These are phyloP conservation scores for Plectrocnemia conspersa DNA, from an alignment of 1,140 invertebrate species.

Conservation along the genomic window DNA sequence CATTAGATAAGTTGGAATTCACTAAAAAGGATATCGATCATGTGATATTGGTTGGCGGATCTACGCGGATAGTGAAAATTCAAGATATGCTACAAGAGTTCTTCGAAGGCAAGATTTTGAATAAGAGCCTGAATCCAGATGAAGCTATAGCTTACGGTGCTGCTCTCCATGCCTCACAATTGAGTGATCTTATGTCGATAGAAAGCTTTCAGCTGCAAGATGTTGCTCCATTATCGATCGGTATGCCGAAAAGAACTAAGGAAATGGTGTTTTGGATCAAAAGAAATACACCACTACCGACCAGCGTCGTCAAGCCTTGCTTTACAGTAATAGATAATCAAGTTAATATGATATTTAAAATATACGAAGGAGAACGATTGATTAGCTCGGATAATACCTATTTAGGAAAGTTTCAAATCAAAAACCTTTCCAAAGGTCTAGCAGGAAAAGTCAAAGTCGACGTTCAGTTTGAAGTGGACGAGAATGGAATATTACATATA, in stretches of 20 bases:
- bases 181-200: constrained; percentile 90
- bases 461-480: constrained; percentile 88
- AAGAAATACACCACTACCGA: constrained; percentile 93
- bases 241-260: constrained; percentile 95
- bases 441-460: constrained; percentile 91
- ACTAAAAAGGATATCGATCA: constrained; percentile 89
- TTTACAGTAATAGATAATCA: constrained; percentile 97
- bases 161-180: constrained; percentile 86
- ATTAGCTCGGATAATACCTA: constrained; percentile 92
- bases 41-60: constrained; percentile 95
- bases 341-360: constrained; percentile 85
- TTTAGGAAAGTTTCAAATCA: constrained; percentile 89
- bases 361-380: constrained; percentile 84
- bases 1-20: constrained; percentile 88
- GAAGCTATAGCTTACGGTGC: constrained; percentile 90
- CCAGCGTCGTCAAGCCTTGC: constrained; percentile 93
- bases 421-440: constrained; percentile 91
- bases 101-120: constrained; percentile 96
- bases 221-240: constrained; percentile 89
- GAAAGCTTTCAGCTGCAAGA: constrained; percentile 87
- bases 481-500: constrained; percentile 83
- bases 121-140: constrained; percentile 94
- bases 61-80: constrained; percentile 96
- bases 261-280: constrained; percentile 95
- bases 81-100: constrained; percentile 92